Percentiles rank a stretch among this genome's conserved stretches.
Evolutionary conservation across 2,797 vertebrate genomes (phyloP).

Genomic region (Spatula versicolor): DNA sequence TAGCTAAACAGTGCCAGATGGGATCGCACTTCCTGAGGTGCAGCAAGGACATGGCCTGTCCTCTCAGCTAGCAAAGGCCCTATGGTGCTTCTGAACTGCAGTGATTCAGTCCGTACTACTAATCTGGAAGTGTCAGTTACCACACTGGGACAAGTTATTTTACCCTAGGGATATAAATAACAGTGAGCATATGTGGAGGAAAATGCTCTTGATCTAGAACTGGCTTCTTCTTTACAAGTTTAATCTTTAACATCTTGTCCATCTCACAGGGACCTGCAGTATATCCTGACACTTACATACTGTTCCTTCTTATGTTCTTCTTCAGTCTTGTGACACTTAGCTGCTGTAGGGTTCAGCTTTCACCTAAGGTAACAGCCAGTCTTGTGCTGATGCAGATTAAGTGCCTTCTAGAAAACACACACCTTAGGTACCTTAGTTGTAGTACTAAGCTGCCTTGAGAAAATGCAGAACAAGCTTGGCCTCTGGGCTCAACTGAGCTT

Average conservation of each 20-base stretch:
- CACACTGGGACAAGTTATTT: neutral
- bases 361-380: neutral
- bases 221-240: neutral
- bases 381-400: neutral
- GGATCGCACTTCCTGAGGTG: slow-evolving; percentile 35
- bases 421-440: neutral
- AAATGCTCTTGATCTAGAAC: slow-evolving; percentile 22
- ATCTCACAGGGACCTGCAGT: neutral
- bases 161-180: slow-evolving; percentile 49
- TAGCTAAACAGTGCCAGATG: slow-evolving; percentile 47
- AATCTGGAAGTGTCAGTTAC: slow-evolving; percentile 54
- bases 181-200: neutral
- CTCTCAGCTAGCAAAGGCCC: neutral
- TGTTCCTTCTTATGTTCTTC: neutral
- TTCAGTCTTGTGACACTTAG: neutral
- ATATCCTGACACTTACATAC: neutral
- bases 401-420: neutral
- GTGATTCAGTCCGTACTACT: slow-evolving; percentile 17
- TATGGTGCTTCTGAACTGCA: neutral
- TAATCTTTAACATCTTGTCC: neutral
- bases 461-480: neutral
- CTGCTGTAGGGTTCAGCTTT: neutral
- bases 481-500: neutral
- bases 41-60: slow-evolving; percentile 40
- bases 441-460: neutral